Evolutionary conservation across 2,113 vertebrate genomes (phyloP).

Genomic region (Cepphus grylle): DNA sequence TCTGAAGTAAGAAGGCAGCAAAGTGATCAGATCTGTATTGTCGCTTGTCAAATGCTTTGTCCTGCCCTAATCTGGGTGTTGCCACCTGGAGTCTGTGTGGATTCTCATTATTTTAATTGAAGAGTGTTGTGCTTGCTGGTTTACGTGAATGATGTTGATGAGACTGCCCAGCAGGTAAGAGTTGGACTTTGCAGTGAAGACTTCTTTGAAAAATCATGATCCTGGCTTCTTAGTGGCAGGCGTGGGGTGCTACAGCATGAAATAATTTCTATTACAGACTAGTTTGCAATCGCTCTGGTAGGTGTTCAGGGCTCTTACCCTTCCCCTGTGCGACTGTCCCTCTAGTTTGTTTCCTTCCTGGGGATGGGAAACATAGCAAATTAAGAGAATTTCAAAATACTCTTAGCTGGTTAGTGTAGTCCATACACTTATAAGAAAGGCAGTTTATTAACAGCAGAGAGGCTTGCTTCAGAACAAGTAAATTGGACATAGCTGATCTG

Average conservation of each 20-base stretch:
- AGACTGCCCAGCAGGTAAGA: neutral
- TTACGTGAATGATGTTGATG: neutral
- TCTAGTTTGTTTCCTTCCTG: neutral
- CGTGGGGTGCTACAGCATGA: neutral
- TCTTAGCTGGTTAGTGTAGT: neutral
- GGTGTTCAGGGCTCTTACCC: neutral
- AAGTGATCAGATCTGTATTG: neutral
- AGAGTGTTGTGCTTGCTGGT: neutral
- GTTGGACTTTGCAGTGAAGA: neutral
- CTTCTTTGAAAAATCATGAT: neutral
- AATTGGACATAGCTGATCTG: neutral
- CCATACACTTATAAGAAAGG: neutral
- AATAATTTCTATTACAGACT: neutral
- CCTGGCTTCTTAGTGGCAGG: neutral
- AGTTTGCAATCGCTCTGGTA: neutral
- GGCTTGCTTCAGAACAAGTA: neutral
- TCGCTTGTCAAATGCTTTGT: neutral
- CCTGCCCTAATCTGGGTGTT: neutral
- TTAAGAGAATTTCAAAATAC: neutral
- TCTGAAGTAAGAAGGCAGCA: neutral
- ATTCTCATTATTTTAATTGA: neutral
- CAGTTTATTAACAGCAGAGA: neutral
- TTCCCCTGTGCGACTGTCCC: accelerated
- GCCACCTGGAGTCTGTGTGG: neutral
- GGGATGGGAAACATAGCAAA: neutral